Conservation (phyloP, 2,797 vertebrate genomes). For the Characodon lateralis region DNA sequence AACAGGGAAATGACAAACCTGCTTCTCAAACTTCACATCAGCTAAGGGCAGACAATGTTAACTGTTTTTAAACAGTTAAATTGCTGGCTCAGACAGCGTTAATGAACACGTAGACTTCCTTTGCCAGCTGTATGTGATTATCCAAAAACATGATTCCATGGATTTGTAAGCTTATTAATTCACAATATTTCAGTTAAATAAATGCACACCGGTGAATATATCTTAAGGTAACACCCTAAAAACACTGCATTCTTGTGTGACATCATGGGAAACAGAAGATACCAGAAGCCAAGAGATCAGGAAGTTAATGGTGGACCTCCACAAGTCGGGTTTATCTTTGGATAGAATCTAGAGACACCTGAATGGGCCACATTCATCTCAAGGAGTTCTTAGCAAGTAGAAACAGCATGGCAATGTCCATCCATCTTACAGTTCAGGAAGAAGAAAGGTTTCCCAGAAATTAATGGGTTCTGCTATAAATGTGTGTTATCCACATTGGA, state of each 20-base stretch:
- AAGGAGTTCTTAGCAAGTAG: background rate
- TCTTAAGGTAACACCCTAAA: background rate
- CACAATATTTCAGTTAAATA: background rate
- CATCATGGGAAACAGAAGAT: background rate
- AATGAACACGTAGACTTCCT: constrained; percentile 7
- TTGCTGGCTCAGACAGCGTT: constrained; percentile 5
- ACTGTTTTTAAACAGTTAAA: constrained; percentile 14
- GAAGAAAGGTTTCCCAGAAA: background rate
- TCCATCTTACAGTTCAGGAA: background rate
- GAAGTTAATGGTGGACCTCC: background rate
- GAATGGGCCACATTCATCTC: background rate
- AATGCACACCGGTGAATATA: background rate
- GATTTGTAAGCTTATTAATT: background rate
- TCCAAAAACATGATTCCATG: background rate
- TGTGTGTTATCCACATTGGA: background rate
- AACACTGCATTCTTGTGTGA: background rate
- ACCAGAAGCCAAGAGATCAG: background rate
- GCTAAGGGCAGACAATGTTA: constrained; percentile 11
- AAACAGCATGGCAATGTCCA: background rate
- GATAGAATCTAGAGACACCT: background rate
- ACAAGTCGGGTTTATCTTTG: background rate
- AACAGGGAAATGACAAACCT: constrained; percentile 56
- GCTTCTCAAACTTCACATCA: constrained; percentile 36
- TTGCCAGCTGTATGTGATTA: constrained; percentile 32
- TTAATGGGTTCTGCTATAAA: background rate